Percentiles rank a stretch among this genome's conserved stretches.
phyloP scores from a whole-genome alignment of 2,888 invertebrate species.

The Dromius quadrimaculatus region DNA sequence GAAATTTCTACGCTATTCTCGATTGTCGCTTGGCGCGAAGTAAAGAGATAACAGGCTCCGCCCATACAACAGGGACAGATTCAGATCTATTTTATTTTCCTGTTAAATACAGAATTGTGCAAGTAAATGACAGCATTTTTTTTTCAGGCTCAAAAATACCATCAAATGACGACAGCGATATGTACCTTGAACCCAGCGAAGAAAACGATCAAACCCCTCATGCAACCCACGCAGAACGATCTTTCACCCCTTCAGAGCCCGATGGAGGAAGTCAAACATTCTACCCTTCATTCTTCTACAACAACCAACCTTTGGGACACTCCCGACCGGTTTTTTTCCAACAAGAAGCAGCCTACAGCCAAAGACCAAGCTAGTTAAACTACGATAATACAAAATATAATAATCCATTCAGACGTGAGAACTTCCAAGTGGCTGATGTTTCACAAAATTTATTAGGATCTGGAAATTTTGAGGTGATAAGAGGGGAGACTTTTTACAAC shows the following conservation, averaged over 20 bases:
- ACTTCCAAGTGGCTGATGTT: constrained; percentile 64
- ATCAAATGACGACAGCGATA: constrained; percentile 37
- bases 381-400: constrained; percentile 39
- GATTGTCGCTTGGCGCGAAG: no score
- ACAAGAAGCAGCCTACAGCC: constrained; percentile 74
- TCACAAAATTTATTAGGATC: constrained; percentile 80
- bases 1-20: no score
- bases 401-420: constrained; percentile 40
- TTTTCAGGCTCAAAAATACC: no score
- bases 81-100: no score
- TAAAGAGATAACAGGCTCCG: no score
- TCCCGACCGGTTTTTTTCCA: constrained; percentile 73
- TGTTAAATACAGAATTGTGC: no score
- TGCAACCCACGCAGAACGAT: constrained; percentile 12
- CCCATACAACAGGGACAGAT: no score
- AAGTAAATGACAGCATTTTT: no score
- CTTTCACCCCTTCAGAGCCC: constrained; percentile 63
- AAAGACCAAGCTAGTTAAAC: constrained; percentile 66
- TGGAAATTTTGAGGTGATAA: constrained; percentile 88
- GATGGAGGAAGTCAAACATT: constrained; percentile 76
- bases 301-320: constrained; percentile 73
- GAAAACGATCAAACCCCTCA: constrained; percentile 8
- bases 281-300: constrained; percentile 77
- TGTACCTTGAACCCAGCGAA: constrained; percentile 34
- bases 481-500: constrained; percentile 87